Conservation (phyloP, 2,888 invertebrate species). For the Conomelus anceps region DNA sequence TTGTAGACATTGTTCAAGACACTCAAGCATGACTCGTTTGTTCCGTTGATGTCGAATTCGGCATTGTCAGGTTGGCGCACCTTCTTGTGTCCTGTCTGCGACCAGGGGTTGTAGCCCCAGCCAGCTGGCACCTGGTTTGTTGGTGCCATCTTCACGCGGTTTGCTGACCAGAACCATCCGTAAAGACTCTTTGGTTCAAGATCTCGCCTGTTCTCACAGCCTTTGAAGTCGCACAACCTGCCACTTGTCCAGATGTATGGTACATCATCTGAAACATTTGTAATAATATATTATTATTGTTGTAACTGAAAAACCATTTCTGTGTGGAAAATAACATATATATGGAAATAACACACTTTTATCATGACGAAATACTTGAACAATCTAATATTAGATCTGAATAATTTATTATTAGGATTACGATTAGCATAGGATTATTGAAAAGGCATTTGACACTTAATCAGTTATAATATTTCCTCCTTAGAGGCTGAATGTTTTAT, state of each 20-base stretch:
- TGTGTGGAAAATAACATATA: too few relatives aligned
- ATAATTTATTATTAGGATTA: too few relatives aligned
- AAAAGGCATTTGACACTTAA: too few relatives aligned
- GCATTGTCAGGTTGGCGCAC: slow-evolving; percentile 82
- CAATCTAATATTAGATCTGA: too few relatives aligned
- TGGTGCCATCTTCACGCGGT: slow-evolving; percentile 76
- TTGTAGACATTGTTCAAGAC: slow-evolving; percentile 88
- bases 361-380: too few relatives aligned
- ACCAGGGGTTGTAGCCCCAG: slow-evolving; percentile 84
- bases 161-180: slow-evolving; percentile 92
- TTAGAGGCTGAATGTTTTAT: too few relatives aligned
- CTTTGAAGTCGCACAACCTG: slow-evolving; percentile 87
- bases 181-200: slow-evolving; percentile 77
- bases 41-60: slow-evolving; percentile 80
- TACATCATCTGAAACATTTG: slow-evolving; percentile 58
- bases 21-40: slow-evolving; percentile 79
- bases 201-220: slow-evolving; percentile 78
- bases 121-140: slow-evolving; percentile 65
- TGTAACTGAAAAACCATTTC: neutral
- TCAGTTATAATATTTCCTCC: too few relatives aligned
- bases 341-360: too few relatives aligned
- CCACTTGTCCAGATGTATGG: slow-evolving; percentile 93
- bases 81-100: slow-evolving; percentile 85
- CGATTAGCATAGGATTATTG: too few relatives aligned
- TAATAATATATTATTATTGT: neutral